Conservation (phyloP, 1,140 invertebrate species). For the Tetraneura akinire region DNA sequence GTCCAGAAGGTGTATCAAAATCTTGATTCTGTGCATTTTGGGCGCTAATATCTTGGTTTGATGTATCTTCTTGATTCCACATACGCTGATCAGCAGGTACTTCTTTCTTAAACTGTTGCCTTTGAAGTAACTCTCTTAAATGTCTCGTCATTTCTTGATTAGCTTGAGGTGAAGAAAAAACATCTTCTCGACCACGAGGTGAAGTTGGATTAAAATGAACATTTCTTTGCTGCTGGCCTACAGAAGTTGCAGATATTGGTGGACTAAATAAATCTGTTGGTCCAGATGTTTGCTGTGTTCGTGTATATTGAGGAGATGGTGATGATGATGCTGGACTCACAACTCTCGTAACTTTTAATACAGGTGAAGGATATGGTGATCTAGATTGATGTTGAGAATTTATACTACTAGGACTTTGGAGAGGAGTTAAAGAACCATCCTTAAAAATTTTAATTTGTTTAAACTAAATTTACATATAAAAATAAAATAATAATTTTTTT, state of each 20-base stretch:
- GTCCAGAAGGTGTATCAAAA: conserved; percentile 31
- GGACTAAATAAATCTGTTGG: conserved; percentile 41
- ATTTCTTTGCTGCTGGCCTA: conserved; percentile 47
- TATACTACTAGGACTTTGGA: conserved; percentile 44
- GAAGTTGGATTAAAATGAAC: conserved; percentile 29
- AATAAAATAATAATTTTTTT: background rate
- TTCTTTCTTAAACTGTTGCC: conserved; percentile 66
- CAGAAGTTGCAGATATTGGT: conserved; percentile 48
- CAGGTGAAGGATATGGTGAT: conserved; percentile 57
- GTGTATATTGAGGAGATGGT: conserved; percentile 59
- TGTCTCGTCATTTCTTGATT: conserved; percentile 62
- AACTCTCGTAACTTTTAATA: conserved; percentile 60
- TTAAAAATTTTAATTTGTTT: background rate
- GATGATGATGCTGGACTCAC: conserved; percentile 59
- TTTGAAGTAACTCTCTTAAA: conserved; percentile 78
- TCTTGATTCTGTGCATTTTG: conserved; percentile 43
- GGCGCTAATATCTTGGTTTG: conserved; percentile 34
- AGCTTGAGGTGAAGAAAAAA: conserved; percentile 56
- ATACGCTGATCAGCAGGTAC: conserved; percentile 28
- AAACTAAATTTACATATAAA: background rate
- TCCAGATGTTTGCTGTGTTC: conserved; percentile 49
- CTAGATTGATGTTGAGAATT: conserved; percentile 47
- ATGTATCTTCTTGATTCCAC: conserved; percentile 35
- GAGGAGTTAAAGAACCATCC: conserved; percentile 47
- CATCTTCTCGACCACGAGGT: conserved; percentile 52